Evolutionary conservation across 2,797 vertebrate genomes (phyloP).

Genomic region (Notolabrus celidotus): DNA sequence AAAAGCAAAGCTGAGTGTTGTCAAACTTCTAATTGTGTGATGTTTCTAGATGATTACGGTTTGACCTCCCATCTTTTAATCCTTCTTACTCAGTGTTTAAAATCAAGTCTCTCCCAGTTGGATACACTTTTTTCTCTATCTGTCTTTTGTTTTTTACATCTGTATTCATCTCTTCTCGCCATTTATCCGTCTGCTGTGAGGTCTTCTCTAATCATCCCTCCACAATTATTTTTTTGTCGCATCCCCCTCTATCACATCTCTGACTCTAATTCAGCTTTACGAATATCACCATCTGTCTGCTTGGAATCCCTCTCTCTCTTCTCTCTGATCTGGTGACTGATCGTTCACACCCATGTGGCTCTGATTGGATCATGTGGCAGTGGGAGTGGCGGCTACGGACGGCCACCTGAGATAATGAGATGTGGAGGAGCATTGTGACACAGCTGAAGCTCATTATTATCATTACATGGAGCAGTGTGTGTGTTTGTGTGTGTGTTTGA

Average conservation of each 20-base stretch:
- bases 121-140: constrained; percentile 11
- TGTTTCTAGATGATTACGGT: constrained; percentile 51
- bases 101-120: constrained; percentile 32
- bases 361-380: constrained; percentile 56
- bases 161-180: constrained; percentile 31
- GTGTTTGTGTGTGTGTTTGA: constrained; percentile 28
- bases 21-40: constrained; percentile 44
- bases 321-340: constrained; percentile 55
- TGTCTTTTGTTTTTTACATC: constrained; percentile 40
- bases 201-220: constrained; percentile 37
- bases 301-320: constrained; percentile 48
- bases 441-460: constrained; percentile 44
- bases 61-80: constrained; percentile 26
- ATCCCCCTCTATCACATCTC: constrained; percentile 41
- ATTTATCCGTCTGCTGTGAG: constrained; percentile 52
- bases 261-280: constrained; percentile 44
- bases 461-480: constrained; percentile 38
- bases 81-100: constrained; percentile 18
- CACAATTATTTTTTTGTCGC: constrained; percentile 38
- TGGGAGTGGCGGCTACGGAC: constrained; percentile 25
- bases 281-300: constrained; percentile 63
- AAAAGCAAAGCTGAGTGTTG: constrained; percentile 27
- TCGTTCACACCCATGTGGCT: constrained; percentile 43
- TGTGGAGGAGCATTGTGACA: constrained; percentile 19
- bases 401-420: constrained; percentile 54